These are phyloP conservation scores for Dasysyrphus tricinctus DNA, from an alignment of 2,888 invertebrate genomes.

Conservation along the genomic window DNA sequence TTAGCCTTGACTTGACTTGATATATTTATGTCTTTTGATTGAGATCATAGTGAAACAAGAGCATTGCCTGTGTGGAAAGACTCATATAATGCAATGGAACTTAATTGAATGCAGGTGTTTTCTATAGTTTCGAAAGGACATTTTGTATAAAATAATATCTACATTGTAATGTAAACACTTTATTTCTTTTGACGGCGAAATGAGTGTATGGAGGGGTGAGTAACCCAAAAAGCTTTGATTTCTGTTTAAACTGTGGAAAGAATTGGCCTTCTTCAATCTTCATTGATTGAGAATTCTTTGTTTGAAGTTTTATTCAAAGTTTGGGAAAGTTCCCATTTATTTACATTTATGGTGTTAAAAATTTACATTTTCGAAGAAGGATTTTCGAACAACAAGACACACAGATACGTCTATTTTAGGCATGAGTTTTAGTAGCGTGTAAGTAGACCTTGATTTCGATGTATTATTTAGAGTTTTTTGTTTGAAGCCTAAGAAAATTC, in stretches of 20 bases:
- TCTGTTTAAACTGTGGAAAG: background rate
- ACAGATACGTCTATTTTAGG: too few relatives aligned
- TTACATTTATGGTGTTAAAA: too few relatives aligned
- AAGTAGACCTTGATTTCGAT: too few relatives aligned
- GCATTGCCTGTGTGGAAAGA: background rate
- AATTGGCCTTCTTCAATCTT: background rate
- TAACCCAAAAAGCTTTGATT: background rate
- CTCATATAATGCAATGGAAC: conserved; percentile 37
- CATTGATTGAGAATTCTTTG: background rate
- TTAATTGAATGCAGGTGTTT: conserved; percentile 56
- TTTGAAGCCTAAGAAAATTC: too few relatives aligned
- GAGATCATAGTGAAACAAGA: conserved; percentile 2
- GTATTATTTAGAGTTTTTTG: too few relatives aligned
- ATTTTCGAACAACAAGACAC: too few relatives aligned
- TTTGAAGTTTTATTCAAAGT: background rate
- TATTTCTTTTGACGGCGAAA: background rate
- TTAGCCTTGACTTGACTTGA: conserved; percentile 33
- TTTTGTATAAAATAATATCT: background rate
- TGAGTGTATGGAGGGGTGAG: background rate
- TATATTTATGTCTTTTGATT: conserved; percentile 39
- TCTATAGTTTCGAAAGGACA: conserved; percentile 17
- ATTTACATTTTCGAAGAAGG: too few relatives aligned
- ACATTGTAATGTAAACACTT: background rate
- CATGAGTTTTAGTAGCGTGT: too few relatives aligned
- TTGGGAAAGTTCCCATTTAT: background rate